Evolutionary conservation across 2,888 invertebrate genomes (phyloP), one percentile per base, ranked within the genome.

Genomic region (Spisula solida): DNA sequence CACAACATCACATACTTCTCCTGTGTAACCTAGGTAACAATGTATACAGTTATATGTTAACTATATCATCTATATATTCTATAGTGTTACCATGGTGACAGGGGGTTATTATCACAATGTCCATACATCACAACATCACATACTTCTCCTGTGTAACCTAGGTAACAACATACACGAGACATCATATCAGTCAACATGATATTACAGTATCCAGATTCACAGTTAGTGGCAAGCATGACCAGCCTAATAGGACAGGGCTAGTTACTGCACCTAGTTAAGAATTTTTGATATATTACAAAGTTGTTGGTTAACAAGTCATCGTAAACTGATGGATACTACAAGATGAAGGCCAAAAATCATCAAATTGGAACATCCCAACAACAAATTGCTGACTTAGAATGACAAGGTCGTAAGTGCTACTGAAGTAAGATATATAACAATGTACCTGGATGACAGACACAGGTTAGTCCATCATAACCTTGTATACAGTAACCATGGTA

Each of bases 41-140:
- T 51, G 14, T 51, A 51, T 14, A 51, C 16, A 16, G 14, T 18
- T 78, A 87, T 90, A 94, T 2, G 82, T 85, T n/a, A 47, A 87
- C 89, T 55, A 88, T 34, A 12, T 70, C 84, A 89, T 94, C 93
- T 16, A 89, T 80, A 90, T 94, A 95, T 25, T 92, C 86, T 0
- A 92, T 12, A 0, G 91, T 93, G 34, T 92, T 94, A n/a, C 89
- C 92, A 82, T 91, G 90, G 79, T 91, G 86, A 90, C 95, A 95
- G n/a, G 0, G 92, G 93, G 47, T 88, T 82, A 0, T 89, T 85
- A n/a, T 79, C 55, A 92, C 95, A 96, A 41, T 94, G 90, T 20
- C 10, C 56, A 87, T 90, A 94, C 29, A 12, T 66, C 83, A 88
- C 84, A 0, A 82, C 79, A 34, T 95, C 94, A 92, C 95, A 95